Evolutionary conservation across 2,797 vertebrate species (phyloP).

Genomic region (Lacerta viridis): DNA sequence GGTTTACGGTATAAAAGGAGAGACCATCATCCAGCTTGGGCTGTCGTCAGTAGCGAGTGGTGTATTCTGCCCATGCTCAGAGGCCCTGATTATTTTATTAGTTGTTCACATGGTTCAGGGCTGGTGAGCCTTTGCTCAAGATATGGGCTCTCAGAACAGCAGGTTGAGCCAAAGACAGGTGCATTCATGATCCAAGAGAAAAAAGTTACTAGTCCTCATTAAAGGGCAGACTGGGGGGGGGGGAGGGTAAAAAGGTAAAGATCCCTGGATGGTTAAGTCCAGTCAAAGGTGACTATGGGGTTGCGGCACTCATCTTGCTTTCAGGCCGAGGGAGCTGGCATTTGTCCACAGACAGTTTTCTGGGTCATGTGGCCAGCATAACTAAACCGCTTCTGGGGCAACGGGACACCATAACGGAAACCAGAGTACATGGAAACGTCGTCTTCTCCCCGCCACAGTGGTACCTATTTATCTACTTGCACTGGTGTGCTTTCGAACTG

Average conservation of each 20-base stretch:
- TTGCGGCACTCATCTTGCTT: no score
- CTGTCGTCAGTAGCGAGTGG: background rate
- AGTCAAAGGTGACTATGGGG: no score
- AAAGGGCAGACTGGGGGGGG: background rate
- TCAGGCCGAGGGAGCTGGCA: no score
- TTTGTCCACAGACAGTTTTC: no score
- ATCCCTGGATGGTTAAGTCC: no score
- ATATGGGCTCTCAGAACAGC: background rate
- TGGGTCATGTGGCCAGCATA: no score
- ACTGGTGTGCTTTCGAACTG: no score
- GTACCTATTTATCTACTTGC: no score
- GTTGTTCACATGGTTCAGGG: background rate
- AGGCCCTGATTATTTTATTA: background rate
- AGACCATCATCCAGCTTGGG: background rate
- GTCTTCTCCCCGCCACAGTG: no score
- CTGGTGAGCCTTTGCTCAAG: background rate
- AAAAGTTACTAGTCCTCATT: background rate
- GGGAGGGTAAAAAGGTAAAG: background rate
- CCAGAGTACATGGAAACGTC: fast-evolving
- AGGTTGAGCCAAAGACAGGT: background rate
- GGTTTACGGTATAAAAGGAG: background rate
- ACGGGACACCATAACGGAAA: fast-evolving
- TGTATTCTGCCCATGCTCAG: background rate
- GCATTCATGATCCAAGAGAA: background rate
- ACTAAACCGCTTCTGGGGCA: no score